Base-by-base conservation (phyloP, 2,888 invertebrate species). In the Cybosia mesomella region DNA sequence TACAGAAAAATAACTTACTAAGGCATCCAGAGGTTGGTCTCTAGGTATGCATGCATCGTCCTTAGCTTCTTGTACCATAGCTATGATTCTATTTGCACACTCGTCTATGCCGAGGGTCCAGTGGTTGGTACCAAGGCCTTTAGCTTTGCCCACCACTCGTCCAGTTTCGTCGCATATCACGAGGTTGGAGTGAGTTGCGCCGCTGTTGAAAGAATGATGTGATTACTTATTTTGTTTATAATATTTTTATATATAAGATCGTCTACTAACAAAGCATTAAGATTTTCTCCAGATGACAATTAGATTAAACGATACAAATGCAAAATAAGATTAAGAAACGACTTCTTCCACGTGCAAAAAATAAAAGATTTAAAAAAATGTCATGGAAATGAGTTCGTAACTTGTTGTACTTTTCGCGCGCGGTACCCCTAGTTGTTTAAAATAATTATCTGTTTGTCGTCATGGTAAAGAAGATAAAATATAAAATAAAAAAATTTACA, bases 41-140 rank as follows among this genome's bases (percentile, higher is more conserved):
- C 90, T 81, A 0, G 96, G 92, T 64, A 98, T 92, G 0, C 95
- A 95, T 39, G 97, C 96, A 63, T 95, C 91, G 58, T 90, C 84
- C 84, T 97, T 97, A 0, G 96, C 97, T 43, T 93, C 91, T 49
- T 95, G 95, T 8, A 98, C 95, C 96, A 99, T 97, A 7, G 95
- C 95, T 39, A 96, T 96, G 66, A 99, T 96, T 68, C 98, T 96
- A 64, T 95, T 95, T 11, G 97, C 96, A 78, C 98, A 97, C 89
- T 97, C 98, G 1, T 97, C 96, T 86, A 98, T 97, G 1, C 98
- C 98, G n/a, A 97, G 91, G 80, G 97, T 96, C 97, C 97, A 98
- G 86, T 98, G 97, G 91, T 98, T 98, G 58, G 98, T 98, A 49
- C 97, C 96, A 7, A 96, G 96, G 0, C 98, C 98, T 70, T 96